Percentiles rank a stretch among this genome's conserved stretches.
phyloP scores from a whole-genome alignment of 1,140 invertebrate species.

The Drosophila sulfurigaster region DNA sequence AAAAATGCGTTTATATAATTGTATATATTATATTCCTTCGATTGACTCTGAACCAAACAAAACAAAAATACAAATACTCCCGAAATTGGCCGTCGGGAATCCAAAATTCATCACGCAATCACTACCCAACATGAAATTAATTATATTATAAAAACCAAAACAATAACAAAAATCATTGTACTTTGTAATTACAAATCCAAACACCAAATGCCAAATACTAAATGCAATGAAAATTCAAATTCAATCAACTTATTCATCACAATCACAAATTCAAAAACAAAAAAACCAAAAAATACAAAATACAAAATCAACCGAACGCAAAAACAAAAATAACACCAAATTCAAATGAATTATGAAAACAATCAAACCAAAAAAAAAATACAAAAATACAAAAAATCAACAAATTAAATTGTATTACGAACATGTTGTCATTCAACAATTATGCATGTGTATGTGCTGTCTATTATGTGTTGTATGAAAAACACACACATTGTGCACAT shows the following conservation, averaged over 20 bases:
- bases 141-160: constrained; percentile 18
- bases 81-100: constrained; percentile 46
- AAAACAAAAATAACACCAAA: constrained; percentile 1
- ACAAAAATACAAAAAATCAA: constrained; percentile 16
- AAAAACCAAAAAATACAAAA: constrained; percentile 14
- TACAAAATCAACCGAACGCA: constrained; percentile 2
- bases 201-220: constrained; percentile 36
- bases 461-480: constrained; percentile 21
- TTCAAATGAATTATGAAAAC: constrained; percentile 34
- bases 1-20: constrained; percentile 39
- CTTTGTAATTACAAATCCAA: constrained; percentile 31
- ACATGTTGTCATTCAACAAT: constrained; percentile 52
- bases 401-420: constrained; percentile 48
- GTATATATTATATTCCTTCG: constrained; percentile 34
- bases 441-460: constrained; percentile 61
- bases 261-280: constrained; percentile 2
- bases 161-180: constrained; percentile 23
- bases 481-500: constrained; percentile 34
- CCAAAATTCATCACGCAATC: constrained; percentile 24
- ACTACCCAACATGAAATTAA: constrained; percentile 38
- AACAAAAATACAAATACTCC: constrained; percentile 20
- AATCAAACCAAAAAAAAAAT: constrained; percentile 13
- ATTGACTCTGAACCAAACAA: neutral
- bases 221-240: constrained; percentile 38
- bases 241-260: constrained; percentile 2